These are phyloP conservation scores for Apotomis capreana DNA, from an alignment of 2,888 invertebrate genomes.

Conservation along the genomic window DNA sequence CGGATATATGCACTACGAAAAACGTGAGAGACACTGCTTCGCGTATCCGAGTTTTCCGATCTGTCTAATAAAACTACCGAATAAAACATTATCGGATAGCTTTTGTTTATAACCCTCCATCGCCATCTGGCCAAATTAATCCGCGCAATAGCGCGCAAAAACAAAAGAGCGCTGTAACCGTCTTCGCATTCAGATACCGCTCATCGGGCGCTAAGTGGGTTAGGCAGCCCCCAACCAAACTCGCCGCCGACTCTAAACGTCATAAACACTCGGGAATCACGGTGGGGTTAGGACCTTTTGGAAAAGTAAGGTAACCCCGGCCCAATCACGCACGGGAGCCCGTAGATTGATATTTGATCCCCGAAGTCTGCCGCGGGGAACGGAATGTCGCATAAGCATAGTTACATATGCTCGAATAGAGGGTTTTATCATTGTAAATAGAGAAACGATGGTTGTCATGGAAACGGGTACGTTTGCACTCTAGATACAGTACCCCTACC, in stretches of 20 bases:
- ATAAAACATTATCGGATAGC: slow-evolving; percentile 8
- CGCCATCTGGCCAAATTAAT: slow-evolving; percentile 15
- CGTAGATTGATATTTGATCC: slow-evolving; percentile 81
- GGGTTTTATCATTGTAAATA: slow-evolving; percentile 34
- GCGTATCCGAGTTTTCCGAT: not conserved
- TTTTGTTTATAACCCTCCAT: slow-evolving; percentile 14
- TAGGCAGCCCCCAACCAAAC: slow-evolving; percentile 23
- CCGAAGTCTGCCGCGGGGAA: slow-evolving; percentile 52
- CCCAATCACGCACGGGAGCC: slow-evolving; percentile 56
- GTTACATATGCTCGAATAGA: slow-evolving; percentile 29
- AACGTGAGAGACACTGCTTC: no score
- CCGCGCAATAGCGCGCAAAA: slow-evolving; percentile 17
- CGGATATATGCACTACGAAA: no score
- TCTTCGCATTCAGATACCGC: slow-evolving; percentile 27
- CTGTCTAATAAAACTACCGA: slow-evolving; percentile 24
- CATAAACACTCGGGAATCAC: not conserved
- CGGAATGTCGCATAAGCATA: slow-evolving; percentile 29
- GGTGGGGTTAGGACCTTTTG: slow-evolving; percentile 5
- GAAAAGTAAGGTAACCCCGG: slow-evolving; percentile 15
- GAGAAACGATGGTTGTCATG: slow-evolving; percentile 23
- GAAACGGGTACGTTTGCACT: slow-evolving; percentile 12
- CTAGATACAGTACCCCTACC: not conserved
- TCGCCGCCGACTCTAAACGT: not conserved
- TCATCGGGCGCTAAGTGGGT: slow-evolving; percentile 40
- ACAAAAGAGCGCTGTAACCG: slow-evolving; percentile 29